A percentile compares a stretch with the other conserved stretches of the same genome.
Conservation (phyloP, 1,140 invertebrate species). For the Pectinophora gossypiella region DNA sequence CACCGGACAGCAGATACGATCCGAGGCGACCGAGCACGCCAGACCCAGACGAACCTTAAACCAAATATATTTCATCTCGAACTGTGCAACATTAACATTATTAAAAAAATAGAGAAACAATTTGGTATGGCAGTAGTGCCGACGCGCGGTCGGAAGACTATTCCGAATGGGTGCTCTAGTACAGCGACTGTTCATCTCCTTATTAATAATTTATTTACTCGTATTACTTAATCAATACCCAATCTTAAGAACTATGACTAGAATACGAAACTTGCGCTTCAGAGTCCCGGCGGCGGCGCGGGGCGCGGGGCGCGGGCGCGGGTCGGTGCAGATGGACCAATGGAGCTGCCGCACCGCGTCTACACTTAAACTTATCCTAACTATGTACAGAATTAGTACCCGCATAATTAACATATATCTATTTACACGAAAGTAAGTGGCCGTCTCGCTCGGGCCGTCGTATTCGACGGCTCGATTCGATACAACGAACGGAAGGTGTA, state of each 20-base stretch:
- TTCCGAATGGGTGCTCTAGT: background rate
- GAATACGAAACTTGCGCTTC: background rate
- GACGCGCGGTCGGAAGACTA: background rate
- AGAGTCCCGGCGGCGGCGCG: slow-evolving; percentile 9
- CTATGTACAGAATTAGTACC: slow-evolving; percentile 67
- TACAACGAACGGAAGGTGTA: background rate
- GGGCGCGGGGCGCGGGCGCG: slow-evolving; percentile 10
- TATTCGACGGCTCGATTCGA: background rate
- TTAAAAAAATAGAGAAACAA: background rate
- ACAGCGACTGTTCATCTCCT: background rate
- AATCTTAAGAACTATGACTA: slow-evolving; percentile 3
- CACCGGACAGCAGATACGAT: too few species aligned
- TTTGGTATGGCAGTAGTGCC: background rate
- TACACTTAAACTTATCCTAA: slow-evolving; percentile 54
- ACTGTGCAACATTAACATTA: too few species aligned
- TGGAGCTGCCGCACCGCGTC: slow-evolving; percentile 46
- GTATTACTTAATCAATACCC: background rate
- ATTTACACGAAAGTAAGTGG: slow-evolving; percentile 42
- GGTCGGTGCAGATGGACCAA: slow-evolving; percentile 45
- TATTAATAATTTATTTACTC: background rate
- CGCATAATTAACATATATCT: slow-evolving; percentile 53
- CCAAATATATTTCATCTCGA: too few species aligned
- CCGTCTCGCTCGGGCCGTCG: slow-evolving; percentile 21
- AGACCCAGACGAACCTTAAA: too few species aligned
- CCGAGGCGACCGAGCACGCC: too few species aligned